phyloP scores from a whole-genome alignment of 2,888 invertebrate species.

The Acanthacorydalis orientalis region DNA sequence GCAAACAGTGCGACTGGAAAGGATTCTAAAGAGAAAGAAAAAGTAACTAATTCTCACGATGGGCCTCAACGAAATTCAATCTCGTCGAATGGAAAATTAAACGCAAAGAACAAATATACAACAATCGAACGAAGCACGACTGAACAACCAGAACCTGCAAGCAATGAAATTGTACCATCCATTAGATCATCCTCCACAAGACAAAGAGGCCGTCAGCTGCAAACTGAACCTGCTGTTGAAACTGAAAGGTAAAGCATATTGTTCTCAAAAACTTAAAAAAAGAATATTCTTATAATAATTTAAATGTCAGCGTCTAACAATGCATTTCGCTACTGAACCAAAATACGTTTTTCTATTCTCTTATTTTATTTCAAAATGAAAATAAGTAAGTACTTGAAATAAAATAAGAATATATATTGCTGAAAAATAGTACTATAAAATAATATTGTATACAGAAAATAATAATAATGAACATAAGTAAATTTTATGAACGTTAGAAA shows the following conservation, averaged over 20 bases:
- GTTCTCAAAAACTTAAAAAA: no score
- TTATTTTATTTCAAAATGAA: no score
- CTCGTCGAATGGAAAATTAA: conserved; percentile 23
- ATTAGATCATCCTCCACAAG: conserved; percentile 18
- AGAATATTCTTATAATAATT: no score
- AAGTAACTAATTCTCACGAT: conserved; percentile 36
- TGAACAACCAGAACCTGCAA: conserved; percentile 37
- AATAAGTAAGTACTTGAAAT: no score
- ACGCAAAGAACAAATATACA: conserved; percentile 35
- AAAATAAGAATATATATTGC: no score
- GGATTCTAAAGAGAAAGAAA: conserved; percentile 13
- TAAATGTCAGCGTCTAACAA: no score
- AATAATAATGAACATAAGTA: no score
- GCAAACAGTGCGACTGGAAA: conserved; percentile 27
- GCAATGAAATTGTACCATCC: conserved; percentile 45
- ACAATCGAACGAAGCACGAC: conserved; percentile 32
- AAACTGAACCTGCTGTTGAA: conserved; percentile 16
- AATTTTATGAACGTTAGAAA: no score
- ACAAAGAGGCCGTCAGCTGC: conserved; percentile 22
- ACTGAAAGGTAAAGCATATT: conserved; percentile 23
- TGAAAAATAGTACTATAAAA: no score
- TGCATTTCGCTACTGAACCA: no score
- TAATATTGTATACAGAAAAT: no score
- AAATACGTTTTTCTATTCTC: no score
- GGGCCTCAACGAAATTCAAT: conserved; percentile 36